Conservation (phyloP, 2,888 invertebrate species). For the Aelia acuminata region DNA sequence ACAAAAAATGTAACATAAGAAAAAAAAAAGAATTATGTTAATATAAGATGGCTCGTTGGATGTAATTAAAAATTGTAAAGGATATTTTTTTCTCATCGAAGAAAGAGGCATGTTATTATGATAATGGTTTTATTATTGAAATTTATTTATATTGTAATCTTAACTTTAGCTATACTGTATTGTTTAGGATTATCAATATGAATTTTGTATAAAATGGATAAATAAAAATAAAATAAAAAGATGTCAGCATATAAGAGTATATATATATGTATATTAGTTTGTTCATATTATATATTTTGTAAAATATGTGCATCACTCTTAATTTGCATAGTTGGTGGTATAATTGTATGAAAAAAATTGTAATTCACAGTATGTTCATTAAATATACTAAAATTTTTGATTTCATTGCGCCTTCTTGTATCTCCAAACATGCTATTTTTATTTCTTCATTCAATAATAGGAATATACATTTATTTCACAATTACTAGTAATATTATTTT, state of each 20-base stretch:
- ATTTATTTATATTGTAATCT: conserved; percentile 23
- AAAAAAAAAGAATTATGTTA: conserved; percentile 9
- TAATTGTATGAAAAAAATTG: conserved; percentile 37
- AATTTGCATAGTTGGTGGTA: conserved; percentile 40
- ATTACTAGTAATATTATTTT: no score
- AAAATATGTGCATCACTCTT: conserved; percentile 44
- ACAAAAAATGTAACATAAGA: background rate
- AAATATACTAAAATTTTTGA: conserved; percentile 34
- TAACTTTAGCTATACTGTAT: conserved; percentile 44
- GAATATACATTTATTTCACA: no score
- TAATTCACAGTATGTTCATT: conserved; percentile 45
- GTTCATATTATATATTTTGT: conserved; percentile 42
- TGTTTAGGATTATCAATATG: background rate
- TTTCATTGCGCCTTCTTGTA: background rate
- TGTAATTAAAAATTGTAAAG: conserved; percentile 40
- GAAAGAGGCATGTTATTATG: conserved; percentile 22
- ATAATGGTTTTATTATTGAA: background rate
- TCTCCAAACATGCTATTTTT: background rate
- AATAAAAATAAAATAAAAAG: conserved; percentile 12
- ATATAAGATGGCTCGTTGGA: conserved; percentile 7
- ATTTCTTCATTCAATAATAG: background rate
- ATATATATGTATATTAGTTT: conserved; percentile 33
- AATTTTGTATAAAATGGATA: background rate
- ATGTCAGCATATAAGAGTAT: background rate
- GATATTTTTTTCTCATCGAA: conserved; percentile 15